Evolutionary conservation across 1,140 invertebrate species (phyloP), one percentile per base, ranked within the genome.

Genomic region (Coptotermes formosanus): DNA sequence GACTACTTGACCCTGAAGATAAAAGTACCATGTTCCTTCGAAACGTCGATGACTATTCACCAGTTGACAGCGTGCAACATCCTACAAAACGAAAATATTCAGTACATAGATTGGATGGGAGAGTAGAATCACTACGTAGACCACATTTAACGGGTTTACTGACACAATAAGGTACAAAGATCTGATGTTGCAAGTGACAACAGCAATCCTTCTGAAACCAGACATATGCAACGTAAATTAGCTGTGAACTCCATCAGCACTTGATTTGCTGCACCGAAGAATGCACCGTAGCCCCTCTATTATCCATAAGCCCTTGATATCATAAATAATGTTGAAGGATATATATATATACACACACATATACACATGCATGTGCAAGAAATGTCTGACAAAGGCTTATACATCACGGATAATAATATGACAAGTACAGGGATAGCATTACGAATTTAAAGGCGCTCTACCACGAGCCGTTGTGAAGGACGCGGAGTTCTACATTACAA

Each of bases 401-500:
- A 75, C 25, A 75, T 75, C 64, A 75, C 64, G n/a, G 64, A 75
- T 75, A 64, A 59, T 59, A 59, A 64, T 75, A 75, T 75, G 64
- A 75, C 64, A 75, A 75, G 59, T 64, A 64, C 59, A 59, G 55
- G 59, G 59, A 64, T 64, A 64, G 59, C 59, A 64, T 64, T 75
- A 75, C n/a, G 64, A 75, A 75, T 30, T 59, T 59, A 59, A 59
- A 59, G 55, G 55, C 14, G 55, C 55, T 75, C 14, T 30, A 75
- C n/a, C 64, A 30, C 25, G n/a, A 75, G 59, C 25, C 64, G 30
- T 30, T 75, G 25, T 30, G 64, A 75, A 75, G 64, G 64, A 75
- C 64, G n/a, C 64, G 64, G 16, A 25, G n/a, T 14, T 75, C 64
- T 30, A 75, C 64, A 75, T 30, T n/a, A 75, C n/a, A 25, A 75